Evolutionary conservation across 2,113 vertebrate species (phyloP).

Genomic region (Microcebus murinus): DNA sequence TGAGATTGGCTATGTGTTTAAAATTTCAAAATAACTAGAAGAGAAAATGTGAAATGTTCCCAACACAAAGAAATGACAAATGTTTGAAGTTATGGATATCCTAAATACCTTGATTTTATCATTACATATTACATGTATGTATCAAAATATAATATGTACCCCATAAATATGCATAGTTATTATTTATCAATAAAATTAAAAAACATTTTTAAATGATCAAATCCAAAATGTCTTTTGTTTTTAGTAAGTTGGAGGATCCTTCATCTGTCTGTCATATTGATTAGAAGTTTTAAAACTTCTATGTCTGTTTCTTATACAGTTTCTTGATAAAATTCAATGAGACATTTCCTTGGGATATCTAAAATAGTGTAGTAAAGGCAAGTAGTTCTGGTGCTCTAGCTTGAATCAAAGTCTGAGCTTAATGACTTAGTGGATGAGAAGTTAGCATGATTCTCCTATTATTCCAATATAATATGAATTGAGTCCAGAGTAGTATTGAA

Average conservation of each 20-base stretch:
- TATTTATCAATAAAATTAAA: not conserved
- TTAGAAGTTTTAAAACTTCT: not conserved
- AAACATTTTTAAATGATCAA: not conserved
- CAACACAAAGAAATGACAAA: not conserved
- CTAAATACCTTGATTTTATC: not conserved
- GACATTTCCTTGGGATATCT: not conserved
- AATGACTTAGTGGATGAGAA: not conserved
- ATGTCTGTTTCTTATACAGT: not conserved
- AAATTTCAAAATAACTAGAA: not conserved
- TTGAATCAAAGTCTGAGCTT: not conserved
- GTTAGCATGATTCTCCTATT: not conserved
- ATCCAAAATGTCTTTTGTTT: not conserved
- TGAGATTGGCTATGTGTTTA: not conserved
- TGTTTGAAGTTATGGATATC: not conserved
- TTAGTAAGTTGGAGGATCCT: not conserved
- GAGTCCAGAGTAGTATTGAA: not conserved
- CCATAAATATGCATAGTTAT: not conserved
- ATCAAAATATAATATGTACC: not conserved
- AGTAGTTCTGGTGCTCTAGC: not conserved
- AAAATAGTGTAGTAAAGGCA: not conserved
- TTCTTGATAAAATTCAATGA: not conserved
- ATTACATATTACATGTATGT: not conserved
- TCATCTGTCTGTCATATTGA: not conserved
- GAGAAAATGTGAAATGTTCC: not conserved
- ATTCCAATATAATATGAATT: not conserved